A percentile compares a stretch with the other conserved stretches of the same genome.
Evolutionary conservation across 2,797 vertebrate genomes (phyloP).

Genomic region (Alcedo atthis): DNA sequence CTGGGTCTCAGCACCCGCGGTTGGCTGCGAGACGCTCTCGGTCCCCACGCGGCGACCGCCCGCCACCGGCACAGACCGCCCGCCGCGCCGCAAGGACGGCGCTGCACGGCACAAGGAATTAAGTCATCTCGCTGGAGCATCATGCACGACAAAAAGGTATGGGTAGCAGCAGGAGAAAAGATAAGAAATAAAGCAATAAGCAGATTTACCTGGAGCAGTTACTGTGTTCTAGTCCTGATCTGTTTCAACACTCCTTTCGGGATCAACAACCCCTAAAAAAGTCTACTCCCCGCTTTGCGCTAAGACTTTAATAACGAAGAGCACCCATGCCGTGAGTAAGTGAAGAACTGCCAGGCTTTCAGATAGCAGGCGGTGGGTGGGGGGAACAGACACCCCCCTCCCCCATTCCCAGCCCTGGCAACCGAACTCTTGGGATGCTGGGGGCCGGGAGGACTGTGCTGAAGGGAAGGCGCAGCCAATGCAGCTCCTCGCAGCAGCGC

Average conservation of each 20-base stretch:
- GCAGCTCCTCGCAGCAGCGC: constrained; percentile 50
- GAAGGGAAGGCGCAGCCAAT: constrained; percentile 20
- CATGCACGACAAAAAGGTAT: not conserved
- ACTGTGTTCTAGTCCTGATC: constrained; percentile 24
- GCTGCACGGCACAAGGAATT: constrained; percentile 11
- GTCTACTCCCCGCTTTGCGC: not conserved
- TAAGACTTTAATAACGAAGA: not conserved
- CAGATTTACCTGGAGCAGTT: constrained; percentile 62
- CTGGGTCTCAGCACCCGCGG: not conserved
- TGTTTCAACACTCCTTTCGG: constrained; percentile 22
- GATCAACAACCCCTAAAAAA: constrained; percentile 15
- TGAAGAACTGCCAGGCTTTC: not conserved
- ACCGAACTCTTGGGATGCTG: not conserved
- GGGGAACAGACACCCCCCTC: not conserved
- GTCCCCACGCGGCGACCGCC: not conserved
- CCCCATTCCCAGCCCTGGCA: not conserved
- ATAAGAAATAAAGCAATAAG: constrained; percentile 44
- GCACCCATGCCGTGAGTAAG: not conserved
- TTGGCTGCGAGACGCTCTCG: not conserved
- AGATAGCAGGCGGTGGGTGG: not conserved
- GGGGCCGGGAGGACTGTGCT: constrained; percentile 12
- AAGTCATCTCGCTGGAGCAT: constrained; percentile 7
- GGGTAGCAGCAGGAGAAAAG: not conserved
- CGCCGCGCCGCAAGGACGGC: constrained; percentile 25
- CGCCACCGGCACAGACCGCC: not conserved